Evolutionary conservation across 2,888 invertebrate genomes (phyloP).

Genomic region (Brassicogethes aeneus): DNA sequence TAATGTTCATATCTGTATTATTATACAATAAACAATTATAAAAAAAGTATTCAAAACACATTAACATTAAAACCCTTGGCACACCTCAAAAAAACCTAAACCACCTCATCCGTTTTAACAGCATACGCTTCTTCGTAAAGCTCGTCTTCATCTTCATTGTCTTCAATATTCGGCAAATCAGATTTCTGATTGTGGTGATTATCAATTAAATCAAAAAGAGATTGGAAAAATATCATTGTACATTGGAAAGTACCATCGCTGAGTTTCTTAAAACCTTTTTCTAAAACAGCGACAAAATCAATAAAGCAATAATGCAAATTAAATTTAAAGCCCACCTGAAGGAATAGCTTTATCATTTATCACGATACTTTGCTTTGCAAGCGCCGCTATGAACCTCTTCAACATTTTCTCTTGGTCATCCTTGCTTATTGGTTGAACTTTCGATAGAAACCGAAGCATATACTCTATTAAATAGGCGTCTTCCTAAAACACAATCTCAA

Average conservation of each 20-base stretch:
- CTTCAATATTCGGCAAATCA: conserved; percentile 1
- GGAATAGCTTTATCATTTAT: conserved; percentile 42
- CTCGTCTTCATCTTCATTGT: background rate
- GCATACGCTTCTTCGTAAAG: background rate
- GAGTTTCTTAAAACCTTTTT: conserved; percentile 43
- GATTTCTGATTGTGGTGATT: conserved; percentile 34
- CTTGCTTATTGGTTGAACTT: conserved; percentile 53
- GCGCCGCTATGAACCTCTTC: conserved; percentile 54
- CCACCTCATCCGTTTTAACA: background rate
- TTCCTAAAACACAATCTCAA: conserved; percentile 41
- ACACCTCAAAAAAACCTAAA: background rate
- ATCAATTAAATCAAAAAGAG: conserved; percentile 45
- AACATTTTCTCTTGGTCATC: conserved; percentile 52
- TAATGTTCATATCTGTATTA: background rate
- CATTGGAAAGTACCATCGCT: conserved; percentile 50
- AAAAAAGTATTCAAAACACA: background rate
- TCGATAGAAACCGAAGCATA: conserved; percentile 57
- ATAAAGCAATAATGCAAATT: background rate
- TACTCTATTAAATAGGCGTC: conserved; percentile 63
- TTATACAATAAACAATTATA: background rate
- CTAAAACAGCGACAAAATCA: conserved; percentile 19
- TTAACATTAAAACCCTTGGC: background rate
- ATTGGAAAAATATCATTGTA: conserved; percentile 45
- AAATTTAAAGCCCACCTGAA: conserved; percentile 29
- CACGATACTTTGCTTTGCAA: conserved; percentile 56